Evolutionary conservation across 2,888 invertebrate species (phyloP).

Genomic region (Exocentrus adspersus): DNA sequence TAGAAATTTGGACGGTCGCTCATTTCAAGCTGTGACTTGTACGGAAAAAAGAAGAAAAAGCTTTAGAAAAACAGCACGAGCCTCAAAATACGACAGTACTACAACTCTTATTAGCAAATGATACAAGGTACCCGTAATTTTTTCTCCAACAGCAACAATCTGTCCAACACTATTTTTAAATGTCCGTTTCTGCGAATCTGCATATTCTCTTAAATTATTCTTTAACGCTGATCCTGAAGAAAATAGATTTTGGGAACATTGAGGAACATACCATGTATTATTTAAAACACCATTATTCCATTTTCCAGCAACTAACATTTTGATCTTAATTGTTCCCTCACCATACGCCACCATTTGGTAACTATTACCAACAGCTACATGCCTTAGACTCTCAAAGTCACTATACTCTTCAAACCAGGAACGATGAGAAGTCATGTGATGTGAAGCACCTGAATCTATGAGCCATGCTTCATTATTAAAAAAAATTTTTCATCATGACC

Average conservation of each 20-base stretch:
- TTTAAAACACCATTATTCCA: slow-evolving; percentile 9
- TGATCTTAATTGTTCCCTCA: slow-evolving; percentile 11
- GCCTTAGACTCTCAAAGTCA: background rate
- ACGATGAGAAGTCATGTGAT: slow-evolving; percentile 13
- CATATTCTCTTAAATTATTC: slow-evolving; percentile 6
- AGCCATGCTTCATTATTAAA: slow-evolving; percentile 11
- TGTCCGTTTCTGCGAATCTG: background rate
- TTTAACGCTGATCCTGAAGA: slow-evolving; percentile 5
- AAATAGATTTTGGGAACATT: slow-evolving; percentile 9
- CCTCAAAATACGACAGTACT: too few species aligned
- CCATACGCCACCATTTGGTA: slow-evolving; percentile 15
- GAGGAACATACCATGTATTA: slow-evolving; percentile 12
- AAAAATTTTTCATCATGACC: background rate
- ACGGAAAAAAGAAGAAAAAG: too few species aligned
- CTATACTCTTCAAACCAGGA: slow-evolving; percentile 5
- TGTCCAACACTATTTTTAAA: slow-evolving; percentile 3
- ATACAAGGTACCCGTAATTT: background rate
- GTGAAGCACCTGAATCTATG: slow-evolving; percentile 18
- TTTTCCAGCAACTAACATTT: slow-evolving; percentile 11
- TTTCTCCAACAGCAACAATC: background rate
- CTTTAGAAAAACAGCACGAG: too few species aligned
- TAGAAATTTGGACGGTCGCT: too few species aligned
- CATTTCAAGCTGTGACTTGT: too few species aligned
- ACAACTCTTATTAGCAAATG: slow-evolving; percentile 1
- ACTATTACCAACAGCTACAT: slow-evolving; percentile 6